Evolutionary conservation across 2,797 vertebrate genomes (phyloP).

Genomic region (Vultur gryphus): DNA sequence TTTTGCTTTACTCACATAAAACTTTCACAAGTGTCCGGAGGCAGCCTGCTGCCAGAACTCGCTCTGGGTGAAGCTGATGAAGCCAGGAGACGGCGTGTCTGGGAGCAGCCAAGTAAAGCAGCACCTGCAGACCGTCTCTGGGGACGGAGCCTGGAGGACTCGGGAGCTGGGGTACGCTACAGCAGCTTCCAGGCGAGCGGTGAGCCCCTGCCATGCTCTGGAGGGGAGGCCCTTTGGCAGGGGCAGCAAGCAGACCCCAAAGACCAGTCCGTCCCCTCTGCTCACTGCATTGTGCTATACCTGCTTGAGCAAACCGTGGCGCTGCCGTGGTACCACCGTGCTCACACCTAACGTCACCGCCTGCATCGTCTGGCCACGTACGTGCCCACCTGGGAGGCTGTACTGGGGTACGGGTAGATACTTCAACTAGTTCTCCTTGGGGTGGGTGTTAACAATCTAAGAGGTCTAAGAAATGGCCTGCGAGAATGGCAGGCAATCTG

Average conservation of each 20-base stretch:
- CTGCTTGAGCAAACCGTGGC: neutral
- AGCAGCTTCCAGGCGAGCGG: neutral
- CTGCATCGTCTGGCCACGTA: accelerated
- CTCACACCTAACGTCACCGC: accelerated
- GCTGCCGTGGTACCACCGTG: accelerated
- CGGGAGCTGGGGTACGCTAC: neutral
- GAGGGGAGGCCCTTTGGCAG: neutral
- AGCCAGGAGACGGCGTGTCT: accelerated
- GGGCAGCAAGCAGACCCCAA: neutral
- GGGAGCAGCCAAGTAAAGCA: neutral
- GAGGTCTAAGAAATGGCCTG: neutral
- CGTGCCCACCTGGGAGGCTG: neutral
- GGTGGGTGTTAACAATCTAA: no score
- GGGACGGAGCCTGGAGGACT: neutral
- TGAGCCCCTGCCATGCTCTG: accelerated
- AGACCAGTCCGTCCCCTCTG: accelerated
- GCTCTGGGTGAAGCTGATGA: neutral
- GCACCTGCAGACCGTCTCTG: neutral
- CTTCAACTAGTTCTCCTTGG: neutral
- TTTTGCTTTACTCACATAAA: neutral
- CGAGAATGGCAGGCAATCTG: neutral
- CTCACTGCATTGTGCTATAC: accelerated
- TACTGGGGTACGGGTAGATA: accelerated
- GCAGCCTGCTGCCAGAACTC: neutral
- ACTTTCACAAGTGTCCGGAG: accelerated